phyloP scores from a whole-genome alignment of 2,888 invertebrate genomes.

The Pandemis corylana region DNA sequence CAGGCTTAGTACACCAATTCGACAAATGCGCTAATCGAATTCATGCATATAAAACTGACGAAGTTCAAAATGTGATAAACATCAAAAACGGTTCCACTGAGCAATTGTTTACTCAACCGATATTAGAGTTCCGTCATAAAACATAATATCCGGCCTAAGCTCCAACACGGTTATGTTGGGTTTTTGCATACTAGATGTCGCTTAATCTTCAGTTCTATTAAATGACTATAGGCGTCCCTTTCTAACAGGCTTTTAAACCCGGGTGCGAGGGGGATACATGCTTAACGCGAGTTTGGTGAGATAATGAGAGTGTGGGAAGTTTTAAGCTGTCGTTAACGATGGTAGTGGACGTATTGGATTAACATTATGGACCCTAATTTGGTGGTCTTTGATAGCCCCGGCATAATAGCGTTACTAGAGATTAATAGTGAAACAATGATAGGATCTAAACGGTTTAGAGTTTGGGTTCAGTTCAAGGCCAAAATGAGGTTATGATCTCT shows the following conservation, averaged over 20 bases:
- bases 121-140: not conserved
- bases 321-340: slow-evolving; percentile 29
- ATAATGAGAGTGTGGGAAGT: slow-evolving; percentile 32
- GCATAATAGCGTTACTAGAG: not conserved
- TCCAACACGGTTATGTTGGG: slow-evolving; percentile 7
- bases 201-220: slow-evolving; percentile 9
- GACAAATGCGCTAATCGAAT: no score
- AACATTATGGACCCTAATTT: slow-evolving; percentile 26
- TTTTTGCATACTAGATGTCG: slow-evolving; percentile 12
- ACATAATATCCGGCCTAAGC: not conserved
- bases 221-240: slow-evolving; percentile 12
- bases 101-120: not conserved
- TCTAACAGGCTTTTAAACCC: not conserved
- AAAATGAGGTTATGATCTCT: not conserved
- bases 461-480: not conserved
- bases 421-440: not conserved
- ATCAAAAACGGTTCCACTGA: not conserved
- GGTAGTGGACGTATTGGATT: slow-evolving; percentile 32
- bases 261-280: slow-evolving; percentile 24
- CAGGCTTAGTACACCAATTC: no score
- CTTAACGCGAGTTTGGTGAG: slow-evolving; percentile 37
- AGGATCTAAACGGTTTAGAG: not conserved
- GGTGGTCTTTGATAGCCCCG: slow-evolving; percentile 9
- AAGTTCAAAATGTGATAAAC: not conserved
- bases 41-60: no score